Evolutionary conservation across 2,113 vertebrate genomes (phyloP).

Genomic region (Forbesichthys papilliferus): DNA sequence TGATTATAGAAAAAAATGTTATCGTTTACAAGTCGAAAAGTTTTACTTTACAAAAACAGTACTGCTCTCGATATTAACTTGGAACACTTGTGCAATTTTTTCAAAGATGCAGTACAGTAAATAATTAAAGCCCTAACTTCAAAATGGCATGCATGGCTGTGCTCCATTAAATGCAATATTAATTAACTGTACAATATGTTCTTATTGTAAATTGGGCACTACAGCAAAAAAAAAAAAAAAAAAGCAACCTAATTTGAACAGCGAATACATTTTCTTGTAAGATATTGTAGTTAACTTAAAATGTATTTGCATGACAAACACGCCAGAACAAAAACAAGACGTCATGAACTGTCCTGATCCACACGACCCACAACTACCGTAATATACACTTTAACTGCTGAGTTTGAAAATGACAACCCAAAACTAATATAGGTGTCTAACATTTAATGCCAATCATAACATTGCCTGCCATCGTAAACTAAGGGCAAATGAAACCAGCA

Average conservation of each 20-base stretch:
- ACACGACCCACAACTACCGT: conserved; percentile 7
- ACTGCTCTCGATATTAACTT: too few species aligned
- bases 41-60: too few species aligned
- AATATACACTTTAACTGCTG: too few species aligned
- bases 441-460: not conserved
- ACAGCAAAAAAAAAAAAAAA: not conserved
- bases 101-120: too few species aligned
- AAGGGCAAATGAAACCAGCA: not conserved
- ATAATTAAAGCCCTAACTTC: too few species aligned
- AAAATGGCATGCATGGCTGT: too few species aligned
- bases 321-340: conserved; percentile 39
- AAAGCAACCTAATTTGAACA: not conserved
- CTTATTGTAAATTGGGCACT: too few species aligned
- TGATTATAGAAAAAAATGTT: too few species aligned
- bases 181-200: too few species aligned
- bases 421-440: not conserved
- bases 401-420: not conserved
- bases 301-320: conserved; percentile 1
- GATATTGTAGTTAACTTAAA: not conserved
- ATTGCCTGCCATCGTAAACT: not conserved
- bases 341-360: conserved; percentile 45
- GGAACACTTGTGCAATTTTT: too few species aligned
- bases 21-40: too few species aligned
- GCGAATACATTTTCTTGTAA: not conserved
- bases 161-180: too few species aligned